These are phyloP conservation scores for Trinorchestia longiramus DNA, from an alignment of 1,140 invertebrate species.

Conservation along the genomic window DNA sequence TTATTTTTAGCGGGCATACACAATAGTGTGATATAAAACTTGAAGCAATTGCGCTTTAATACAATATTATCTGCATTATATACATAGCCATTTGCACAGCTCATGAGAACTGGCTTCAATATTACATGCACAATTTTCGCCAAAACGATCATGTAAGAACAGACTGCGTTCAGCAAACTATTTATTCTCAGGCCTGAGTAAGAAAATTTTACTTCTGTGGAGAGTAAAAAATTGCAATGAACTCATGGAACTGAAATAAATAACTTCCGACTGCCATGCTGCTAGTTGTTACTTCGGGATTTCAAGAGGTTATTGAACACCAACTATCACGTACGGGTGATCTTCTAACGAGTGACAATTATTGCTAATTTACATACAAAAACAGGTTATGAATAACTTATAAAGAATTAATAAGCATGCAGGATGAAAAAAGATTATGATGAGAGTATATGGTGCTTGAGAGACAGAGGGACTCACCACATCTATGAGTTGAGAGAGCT, in stretches of 20 bases:
- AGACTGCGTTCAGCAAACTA: not conserved
- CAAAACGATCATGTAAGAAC: not conserved
- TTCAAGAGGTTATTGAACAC: not conserved
- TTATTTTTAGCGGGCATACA: too few relatives aligned
- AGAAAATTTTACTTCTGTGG: not conserved
- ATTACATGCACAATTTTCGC: not conserved
- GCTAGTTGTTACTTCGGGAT: not conserved
- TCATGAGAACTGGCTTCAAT: not conserved
- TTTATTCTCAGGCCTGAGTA: not conserved
- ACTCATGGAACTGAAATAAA: not conserved
- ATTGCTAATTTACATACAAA: not conserved
- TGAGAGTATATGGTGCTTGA: not conserved
- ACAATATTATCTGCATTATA: too few relatives aligned
- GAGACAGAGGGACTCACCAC: conserved; percentile 81
- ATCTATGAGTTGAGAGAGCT: conserved; percentile 96
- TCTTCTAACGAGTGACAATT: not conserved
- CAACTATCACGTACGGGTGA: not conserved
- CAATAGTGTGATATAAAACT: too few relatives aligned
- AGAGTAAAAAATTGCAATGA: not conserved
- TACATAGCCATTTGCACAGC: not conserved
- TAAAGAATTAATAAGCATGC: not conserved
- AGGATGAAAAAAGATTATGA: not conserved
- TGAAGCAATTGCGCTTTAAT: too few relatives aligned
- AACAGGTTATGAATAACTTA: not conserved
- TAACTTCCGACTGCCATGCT: not conserved